phyloP scores from a whole-genome alignment of 2,113 vertebrate genomes.

The Hucho hucho region DNA sequence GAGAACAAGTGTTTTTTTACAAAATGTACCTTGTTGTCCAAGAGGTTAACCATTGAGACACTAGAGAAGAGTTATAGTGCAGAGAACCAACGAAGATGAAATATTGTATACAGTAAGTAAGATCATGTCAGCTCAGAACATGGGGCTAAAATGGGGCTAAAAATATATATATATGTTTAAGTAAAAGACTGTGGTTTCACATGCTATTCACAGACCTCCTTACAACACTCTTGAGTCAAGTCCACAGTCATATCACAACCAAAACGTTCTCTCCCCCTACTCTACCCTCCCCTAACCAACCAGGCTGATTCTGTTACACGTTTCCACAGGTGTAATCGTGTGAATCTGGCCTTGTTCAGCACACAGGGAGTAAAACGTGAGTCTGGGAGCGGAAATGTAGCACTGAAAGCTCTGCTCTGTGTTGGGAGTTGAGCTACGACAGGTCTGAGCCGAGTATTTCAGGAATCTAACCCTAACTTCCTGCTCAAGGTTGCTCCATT shows the following conservation, averaged over 20 bases:
- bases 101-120: no score
- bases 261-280: background rate
- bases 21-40: no score
- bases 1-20: no score
- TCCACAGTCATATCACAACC: background rate
- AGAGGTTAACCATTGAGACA: no score
- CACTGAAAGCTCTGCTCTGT: constrained; percentile 49
- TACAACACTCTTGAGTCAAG: background rate
- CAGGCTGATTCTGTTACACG: constrained; percentile 21
- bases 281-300: background rate
- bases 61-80: no score
- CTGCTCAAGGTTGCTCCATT: constrained; percentile 60
- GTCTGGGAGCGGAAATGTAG: constrained; percentile 44
- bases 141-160: no score
- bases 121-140: no score
- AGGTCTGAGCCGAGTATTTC: constrained; percentile 39
- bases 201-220: background rate
- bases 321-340: constrained; percentile 18
- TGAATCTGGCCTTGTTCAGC: constrained; percentile 34
- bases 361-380: constrained; percentile 3
- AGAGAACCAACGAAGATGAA: no score
- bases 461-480: constrained; percentile 58
- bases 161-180: no score
- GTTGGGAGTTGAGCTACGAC: constrained; percentile 50
- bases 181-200: background rate